Conservation (phyloP, 1,140 invertebrate genomes). For the Phocides pigmalion region DNA sequence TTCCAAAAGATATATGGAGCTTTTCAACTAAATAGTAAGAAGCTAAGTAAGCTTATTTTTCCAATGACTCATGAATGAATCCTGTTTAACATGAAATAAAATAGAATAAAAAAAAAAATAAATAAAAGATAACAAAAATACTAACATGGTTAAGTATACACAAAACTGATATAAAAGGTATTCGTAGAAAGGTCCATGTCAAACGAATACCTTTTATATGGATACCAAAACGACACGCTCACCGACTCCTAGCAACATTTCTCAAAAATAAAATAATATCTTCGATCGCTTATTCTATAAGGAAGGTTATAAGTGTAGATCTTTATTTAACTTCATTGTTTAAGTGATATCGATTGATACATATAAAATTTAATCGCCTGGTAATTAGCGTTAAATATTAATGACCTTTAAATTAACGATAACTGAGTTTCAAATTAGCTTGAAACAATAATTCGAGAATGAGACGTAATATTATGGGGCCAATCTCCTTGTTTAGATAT, state of each 20-base stretch:
- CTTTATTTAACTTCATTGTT: too few relatives aligned
- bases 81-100: too few relatives aligned
- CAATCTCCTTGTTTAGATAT: conserved; percentile 79
- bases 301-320: too few relatives aligned
- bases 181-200: conserved; percentile 41
- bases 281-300: conserved; percentile 47
- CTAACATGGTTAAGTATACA: not conserved
- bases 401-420: conserved; percentile 43
- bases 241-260: conserved; percentile 53
- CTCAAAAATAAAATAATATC: conserved; percentile 69
- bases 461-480: conserved; percentile 56
- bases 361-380: conserved; percentile 9
- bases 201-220: conserved; percentile 31
- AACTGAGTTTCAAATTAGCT: conserved; percentile 58
- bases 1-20: too few relatives aligned
- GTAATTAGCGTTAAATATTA: conserved; percentile 27
- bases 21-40: too few relatives aligned
- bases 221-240: conserved; percentile 37
- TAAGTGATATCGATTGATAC: conserved; percentile 51
- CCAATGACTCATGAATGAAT: too few relatives aligned
- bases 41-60: too few relatives aligned
- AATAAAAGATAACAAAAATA: not conserved
- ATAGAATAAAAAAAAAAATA: too few relatives aligned
- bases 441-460: conserved; percentile 38
- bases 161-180: conserved; percentile 13